Evolutionary conservation across 23 tunicate species (phyloP).

Genomic region (Trididemnum miniatum): DNA sequence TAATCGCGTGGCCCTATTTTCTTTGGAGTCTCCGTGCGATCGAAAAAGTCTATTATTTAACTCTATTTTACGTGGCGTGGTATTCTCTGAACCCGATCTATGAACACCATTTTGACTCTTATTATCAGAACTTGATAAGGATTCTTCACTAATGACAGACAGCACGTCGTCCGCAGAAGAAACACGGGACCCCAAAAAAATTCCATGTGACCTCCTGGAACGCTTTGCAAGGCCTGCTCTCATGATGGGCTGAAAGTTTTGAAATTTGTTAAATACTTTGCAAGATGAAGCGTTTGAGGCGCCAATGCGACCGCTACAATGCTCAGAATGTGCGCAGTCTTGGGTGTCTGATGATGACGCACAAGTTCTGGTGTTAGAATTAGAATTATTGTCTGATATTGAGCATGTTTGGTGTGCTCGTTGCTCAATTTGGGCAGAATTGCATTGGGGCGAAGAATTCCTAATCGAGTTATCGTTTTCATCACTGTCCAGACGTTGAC

Average conservation of each 20-base stretch:
- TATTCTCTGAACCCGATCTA: not conserved
- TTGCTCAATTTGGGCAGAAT: too few species aligned
- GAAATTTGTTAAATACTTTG: not conserved
- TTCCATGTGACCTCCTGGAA: not conserved
- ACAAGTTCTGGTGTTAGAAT: too few species aligned
- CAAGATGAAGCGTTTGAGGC: too few species aligned
- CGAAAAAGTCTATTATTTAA: not conserved
- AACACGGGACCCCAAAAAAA: not conserved
- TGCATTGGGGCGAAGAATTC: too few species aligned
- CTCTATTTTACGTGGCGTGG: not conserved
- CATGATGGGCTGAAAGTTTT: not conserved
- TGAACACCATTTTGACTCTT: not conserved
- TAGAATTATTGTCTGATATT: too few species aligned
- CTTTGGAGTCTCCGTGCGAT: not conserved
- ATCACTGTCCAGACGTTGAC: not conserved
- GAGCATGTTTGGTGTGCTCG: too few species aligned
- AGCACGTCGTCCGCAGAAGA: not conserved
- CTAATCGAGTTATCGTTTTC: not conserved
- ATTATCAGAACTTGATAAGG: not conserved
- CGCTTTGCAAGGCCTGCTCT: not conserved
- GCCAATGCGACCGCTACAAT: too few species aligned
- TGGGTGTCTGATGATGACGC: too few species aligned
- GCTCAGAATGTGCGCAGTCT: too few species aligned
- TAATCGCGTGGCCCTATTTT: not conserved
- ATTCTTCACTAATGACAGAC: slow-evolving; percentile 21